These are phyloP conservation scores for Nothocercus julius DNA, from an alignment of 2,113 vertebrate genomes.

Conservation along the genomic window DNA sequence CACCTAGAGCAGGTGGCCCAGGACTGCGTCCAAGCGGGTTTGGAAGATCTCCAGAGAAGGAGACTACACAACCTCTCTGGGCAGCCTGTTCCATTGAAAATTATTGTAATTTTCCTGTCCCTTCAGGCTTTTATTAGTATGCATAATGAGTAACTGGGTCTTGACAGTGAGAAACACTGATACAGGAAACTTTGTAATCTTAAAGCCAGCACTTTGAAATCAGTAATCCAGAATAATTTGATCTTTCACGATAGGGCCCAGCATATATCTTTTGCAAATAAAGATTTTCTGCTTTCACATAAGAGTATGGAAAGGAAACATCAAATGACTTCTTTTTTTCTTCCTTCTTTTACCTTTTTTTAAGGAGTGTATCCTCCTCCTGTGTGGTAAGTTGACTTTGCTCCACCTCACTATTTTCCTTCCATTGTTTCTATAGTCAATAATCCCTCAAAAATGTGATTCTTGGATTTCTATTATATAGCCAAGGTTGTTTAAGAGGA, in stretches of 20 bases:
- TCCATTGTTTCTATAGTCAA: background rate
- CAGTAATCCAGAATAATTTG: background rate
- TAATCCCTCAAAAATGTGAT: background rate
- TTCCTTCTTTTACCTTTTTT: background rate
- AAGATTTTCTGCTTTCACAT: background rate
- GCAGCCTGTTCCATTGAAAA: no score
- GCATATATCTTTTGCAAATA: background rate
- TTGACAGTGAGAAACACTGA: background rate
- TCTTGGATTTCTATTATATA: background rate
- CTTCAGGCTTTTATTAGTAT: background rate
- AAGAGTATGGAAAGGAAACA: background rate
- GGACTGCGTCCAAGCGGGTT: no score
- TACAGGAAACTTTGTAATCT: background rate
- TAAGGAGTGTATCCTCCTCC: background rate
- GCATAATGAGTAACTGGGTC: background rate
- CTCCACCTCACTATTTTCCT: background rate
- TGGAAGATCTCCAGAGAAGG: no score
- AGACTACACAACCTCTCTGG: no score
- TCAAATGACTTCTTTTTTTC: no score
- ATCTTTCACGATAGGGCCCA: background rate
- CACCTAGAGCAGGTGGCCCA: no score
- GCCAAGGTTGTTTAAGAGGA: background rate
- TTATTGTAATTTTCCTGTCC: background rate
- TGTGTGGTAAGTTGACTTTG: background rate
- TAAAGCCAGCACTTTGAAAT: background rate